These are phyloP conservation scores for Psix sp. DNA, from an alignment of 1,140 invertebrate species.

Conservation along the genomic window DNA sequence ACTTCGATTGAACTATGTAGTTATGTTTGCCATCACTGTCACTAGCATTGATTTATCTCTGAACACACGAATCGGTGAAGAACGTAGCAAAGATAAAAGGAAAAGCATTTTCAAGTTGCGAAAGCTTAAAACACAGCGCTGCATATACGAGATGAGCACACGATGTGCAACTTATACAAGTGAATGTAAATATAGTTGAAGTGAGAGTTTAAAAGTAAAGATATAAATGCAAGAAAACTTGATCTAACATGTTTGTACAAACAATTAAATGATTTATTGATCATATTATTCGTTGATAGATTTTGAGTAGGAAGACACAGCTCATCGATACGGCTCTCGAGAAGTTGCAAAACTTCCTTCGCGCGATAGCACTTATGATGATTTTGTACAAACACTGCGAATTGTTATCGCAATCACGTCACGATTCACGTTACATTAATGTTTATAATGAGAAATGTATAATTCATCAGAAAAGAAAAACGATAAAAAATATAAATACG, in stretches of 20 bases:
- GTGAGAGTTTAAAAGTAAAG: slow-evolving; percentile 23
- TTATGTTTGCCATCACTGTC: slow-evolving; percentile 25
- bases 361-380: slow-evolving; percentile 63
- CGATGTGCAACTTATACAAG: too few relatives aligned
- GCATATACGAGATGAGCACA: slow-evolving; percentile 3
- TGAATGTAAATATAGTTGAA: slow-evolving; percentile 56
- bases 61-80: slow-evolving; percentile 30
- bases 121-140: slow-evolving; percentile 33
- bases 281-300: slow-evolving; percentile 58
- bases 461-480: slow-evolving; percentile 60
- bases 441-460: slow-evolving; percentile 66
- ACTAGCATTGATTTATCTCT: slow-evolving; percentile 39
- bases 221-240: slow-evolving; percentile 30
- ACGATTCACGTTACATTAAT: slow-evolving; percentile 65
- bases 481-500: slow-evolving; percentile 60
- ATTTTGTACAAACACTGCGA: slow-evolving; percentile 68
- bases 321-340: slow-evolving; percentile 53
- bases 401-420: slow-evolving; percentile 67
- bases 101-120: slow-evolving; percentile 27
- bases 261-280: slow-evolving; percentile 55
- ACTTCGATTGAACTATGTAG: slow-evolving; percentile 41
- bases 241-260: slow-evolving; percentile 59
- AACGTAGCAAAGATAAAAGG: not conserved
- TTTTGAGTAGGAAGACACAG: slow-evolving; percentile 56
- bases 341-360: slow-evolving; percentile 64